A percentile compares a stretch with the other conserved stretches of the same genome.
Conservation (phyloP, 2,797 vertebrate species). For the Amniataba percoides region DNA sequence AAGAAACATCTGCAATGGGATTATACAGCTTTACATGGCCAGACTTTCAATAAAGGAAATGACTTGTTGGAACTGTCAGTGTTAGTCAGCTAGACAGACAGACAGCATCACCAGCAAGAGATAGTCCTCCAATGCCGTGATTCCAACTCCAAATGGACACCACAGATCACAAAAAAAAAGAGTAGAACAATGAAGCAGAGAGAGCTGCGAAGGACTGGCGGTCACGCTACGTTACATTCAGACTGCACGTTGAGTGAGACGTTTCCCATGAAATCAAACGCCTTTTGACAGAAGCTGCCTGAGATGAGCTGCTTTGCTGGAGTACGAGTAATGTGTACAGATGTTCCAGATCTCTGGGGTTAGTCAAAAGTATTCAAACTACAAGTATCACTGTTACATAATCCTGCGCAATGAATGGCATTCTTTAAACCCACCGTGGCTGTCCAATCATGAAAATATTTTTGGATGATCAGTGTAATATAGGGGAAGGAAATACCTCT, state of each 20-base stretch:
- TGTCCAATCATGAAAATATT: conserved; percentile 29
- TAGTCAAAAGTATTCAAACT: conserved; percentile 36
- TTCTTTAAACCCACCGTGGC: conserved; percentile 29
- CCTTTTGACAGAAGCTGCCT: conserved; percentile 23
- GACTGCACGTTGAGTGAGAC: conserved; percentile 3
- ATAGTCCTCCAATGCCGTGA: background rate
- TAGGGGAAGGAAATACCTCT: conserved; percentile 35
- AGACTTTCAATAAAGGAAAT: background rate
- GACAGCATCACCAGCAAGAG: background rate
- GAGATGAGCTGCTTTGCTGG: conserved; percentile 15
- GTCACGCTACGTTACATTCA: background rate
- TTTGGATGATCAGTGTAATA: conserved; percentile 32
- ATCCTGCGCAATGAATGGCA: conserved; percentile 27
- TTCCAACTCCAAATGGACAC: background rate
- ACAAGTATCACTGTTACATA: conserved; percentile 31
- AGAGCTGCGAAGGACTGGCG: background rate
- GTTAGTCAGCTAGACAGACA: background rate
- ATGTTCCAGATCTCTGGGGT: conserved; percentile 45
- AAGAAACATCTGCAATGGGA: conserved; percentile 19
- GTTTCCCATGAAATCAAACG: conserved; percentile 38
- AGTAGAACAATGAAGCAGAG: background rate
- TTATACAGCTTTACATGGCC: conserved; percentile 8
- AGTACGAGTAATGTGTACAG: conserved; percentile 4
- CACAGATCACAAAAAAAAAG: background rate
- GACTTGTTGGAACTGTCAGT: background rate